A percentile compares a stretch with the other conserved stretches of the same genome.
These are phyloP conservation scores for Dryobota labecula DNA, from an alignment of 2,888 invertebrate genomes.

Conservation along the genomic window DNA sequence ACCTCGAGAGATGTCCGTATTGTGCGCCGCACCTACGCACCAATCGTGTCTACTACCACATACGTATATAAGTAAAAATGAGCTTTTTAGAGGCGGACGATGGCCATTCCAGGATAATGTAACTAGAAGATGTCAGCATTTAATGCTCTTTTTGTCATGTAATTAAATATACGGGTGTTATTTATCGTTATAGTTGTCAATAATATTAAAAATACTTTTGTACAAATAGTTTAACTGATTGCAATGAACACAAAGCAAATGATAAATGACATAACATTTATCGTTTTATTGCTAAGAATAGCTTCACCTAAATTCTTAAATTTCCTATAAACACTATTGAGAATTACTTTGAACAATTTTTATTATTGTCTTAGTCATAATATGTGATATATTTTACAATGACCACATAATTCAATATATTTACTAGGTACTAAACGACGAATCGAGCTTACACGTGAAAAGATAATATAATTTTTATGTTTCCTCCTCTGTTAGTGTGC, in stretches of 20 bases:
- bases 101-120: conserved; percentile 45
- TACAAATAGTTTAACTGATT: neutral
- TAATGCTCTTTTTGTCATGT: conserved; percentile 23
- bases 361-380: conserved; percentile 40
- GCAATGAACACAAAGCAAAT: neutral
- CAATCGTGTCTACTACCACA: conserved; percentile 70
- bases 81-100: conserved; percentile 59
- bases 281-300: neutral
- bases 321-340: neutral
- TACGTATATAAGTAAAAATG: conserved; percentile 58
- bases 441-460: conserved; percentile 83
- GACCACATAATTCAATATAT: conserved; percentile 74
- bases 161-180: conserved; percentile 41
- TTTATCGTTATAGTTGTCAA: conserved; percentile 18
- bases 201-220: conserved; percentile 5
- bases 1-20: conserved; percentile 76
- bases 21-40: conserved; percentile 72
- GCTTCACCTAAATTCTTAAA: neutral
- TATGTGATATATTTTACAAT: conserved; percentile 62
- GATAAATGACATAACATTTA: neutral
- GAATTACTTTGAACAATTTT: conserved; percentile 22
- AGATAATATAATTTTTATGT: conserved; percentile 87
- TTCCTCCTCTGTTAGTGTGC: conserved; percentile 78
- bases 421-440: conserved; percentile 78
- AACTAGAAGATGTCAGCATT: conserved; percentile 36